Evolutionary conservation across 2,888 invertebrate genomes (phyloP).

Genomic region (Drosophila aldrichi): DNA sequence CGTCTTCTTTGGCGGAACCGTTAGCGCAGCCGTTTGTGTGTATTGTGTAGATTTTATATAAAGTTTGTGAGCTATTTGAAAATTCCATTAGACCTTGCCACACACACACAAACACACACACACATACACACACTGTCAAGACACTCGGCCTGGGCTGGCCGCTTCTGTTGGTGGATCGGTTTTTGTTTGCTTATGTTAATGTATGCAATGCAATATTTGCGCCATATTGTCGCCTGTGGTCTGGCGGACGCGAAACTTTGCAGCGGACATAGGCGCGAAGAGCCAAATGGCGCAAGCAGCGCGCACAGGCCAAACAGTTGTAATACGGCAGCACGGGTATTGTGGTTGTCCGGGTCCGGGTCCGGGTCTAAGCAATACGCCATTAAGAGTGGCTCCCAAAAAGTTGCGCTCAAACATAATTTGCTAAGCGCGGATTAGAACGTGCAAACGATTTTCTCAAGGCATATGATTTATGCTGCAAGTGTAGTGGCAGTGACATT

Average conservation of each 20-base stretch:
- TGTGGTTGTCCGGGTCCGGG: conserved; percentile 58
- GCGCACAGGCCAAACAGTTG: conserved; percentile 47
- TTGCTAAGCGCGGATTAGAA: conserved; percentile 33
- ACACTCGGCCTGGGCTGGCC: conserved; percentile 25
- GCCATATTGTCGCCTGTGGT: conserved; percentile 66
- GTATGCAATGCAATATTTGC: conserved; percentile 69
- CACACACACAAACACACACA: conserved; percentile 37
- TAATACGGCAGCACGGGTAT: conserved; percentile 54
- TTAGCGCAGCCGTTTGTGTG: conserved; percentile 10
- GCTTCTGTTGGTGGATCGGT: neutral
- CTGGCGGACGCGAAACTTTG: conserved; percentile 44
- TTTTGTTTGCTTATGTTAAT: conserved; percentile 66
- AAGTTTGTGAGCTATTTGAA: conserved; percentile 75
- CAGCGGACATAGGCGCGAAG: conserved; percentile 59
- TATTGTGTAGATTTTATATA: conserved; percentile 58
- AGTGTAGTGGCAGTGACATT: conserved; percentile 65
- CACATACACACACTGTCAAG: conserved; percentile 43
- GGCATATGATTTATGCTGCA: conserved; percentile 49
- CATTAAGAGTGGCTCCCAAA: conserved; percentile 27
- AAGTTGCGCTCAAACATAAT: conserved; percentile 41
- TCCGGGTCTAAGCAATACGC: conserved; percentile 24
- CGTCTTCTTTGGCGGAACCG: conserved; percentile 12
- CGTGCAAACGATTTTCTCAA: conserved; percentile 37
- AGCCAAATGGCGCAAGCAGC: conserved; percentile 26
- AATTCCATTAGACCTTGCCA: conserved; percentile 78